Evolutionary conservation across 1,140 invertebrate species (phyloP), one percentile per base, ranked within the genome.

Genomic region (Drosophila navojoa): DNA sequence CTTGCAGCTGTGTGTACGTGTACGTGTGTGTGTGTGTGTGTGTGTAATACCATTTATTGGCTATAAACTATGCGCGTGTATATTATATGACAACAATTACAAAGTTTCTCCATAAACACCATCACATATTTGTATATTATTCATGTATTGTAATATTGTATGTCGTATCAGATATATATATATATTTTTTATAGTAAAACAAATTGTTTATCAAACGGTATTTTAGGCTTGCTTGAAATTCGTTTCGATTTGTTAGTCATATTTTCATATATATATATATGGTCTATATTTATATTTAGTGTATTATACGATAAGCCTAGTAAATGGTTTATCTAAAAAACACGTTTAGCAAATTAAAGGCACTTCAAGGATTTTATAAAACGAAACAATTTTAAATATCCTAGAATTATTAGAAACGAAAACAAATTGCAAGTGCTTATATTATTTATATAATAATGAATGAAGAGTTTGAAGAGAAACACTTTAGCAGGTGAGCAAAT

Each of bases 331-430:
- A 78, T 87, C 71, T 79, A 87, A 86, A 85, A 86, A 89, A 89
- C 79, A 89, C 64, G 29, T 84, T 89, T 89, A 89, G 84, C 84
- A 89, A 89, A 89, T 87, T 80, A 89, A 89, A 89, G 84, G 84
- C 84, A 89, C 84, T 89, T 89, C 76, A 81, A 89, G 78, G 79
- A 79, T 70, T 82, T 87, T 89, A 64, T 87, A 72, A 82, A 86
- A 85, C 81, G 75, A 86, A 86, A 81, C 77, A 81, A 85, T 77
- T 64, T 71, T 50, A 63, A 74, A 59, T 32, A 74, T 49, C 57
- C 58, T 68, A 73, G 29, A 54, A 52, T 64, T 52, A 72, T 44
- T 44, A 61, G 47, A 71, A 71, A 78, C 67, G 62, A 76, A 77
- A 79, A 79, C 69, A 77, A 79, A 66, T 76, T 16, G 29, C 55